These are phyloP conservation scores for Ophioninae sp. DNA, from an alignment of 2,888 invertebrate genomes.

Conservation along the genomic window DNA sequence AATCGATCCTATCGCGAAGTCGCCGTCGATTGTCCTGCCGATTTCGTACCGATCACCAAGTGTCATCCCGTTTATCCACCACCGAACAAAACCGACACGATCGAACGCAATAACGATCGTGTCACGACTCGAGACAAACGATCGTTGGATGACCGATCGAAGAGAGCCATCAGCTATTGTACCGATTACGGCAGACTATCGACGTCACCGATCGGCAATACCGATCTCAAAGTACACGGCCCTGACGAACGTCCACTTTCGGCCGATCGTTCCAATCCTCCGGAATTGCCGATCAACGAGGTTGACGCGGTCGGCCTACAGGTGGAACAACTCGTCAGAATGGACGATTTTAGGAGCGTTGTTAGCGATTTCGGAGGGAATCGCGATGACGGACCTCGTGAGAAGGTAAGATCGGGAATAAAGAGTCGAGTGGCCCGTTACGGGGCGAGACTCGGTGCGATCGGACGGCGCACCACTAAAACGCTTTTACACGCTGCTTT, in stretches of 20 bases:
- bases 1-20: conserved; percentile 76
- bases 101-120: conserved; percentile 24
- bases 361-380: conserved; percentile 55
- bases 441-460: conserved; percentile 39
- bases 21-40: conserved; percentile 79
- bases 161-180: conserved; percentile 8
- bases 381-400: conserved; percentile 62
- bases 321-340: conserved; percentile 31
- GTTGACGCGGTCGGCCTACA: background rate
- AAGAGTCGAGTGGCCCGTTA: conserved; percentile 72
- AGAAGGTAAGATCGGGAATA: conserved; percentile 79
- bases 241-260: background rate
- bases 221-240: conserved; percentile 27
- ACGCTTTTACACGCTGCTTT: conserved; percentile 53
- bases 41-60: conserved; percentile 78
- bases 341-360: conserved; percentile 51
- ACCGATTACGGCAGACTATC: conserved; percentile 21
- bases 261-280: conserved; percentile 33
- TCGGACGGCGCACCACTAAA: conserved; percentile 39
- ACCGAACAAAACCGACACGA: conserved; percentile 68
- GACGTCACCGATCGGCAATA: conserved; percentile 32
- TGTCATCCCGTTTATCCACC: conserved; percentile 79
- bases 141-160: conserved; percentile 16
- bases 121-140: conserved; percentile 52
- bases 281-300: conserved; percentile 4